A percentile compares a stretch with the other conserved stretches of the same genome.
phyloP scores from a whole-genome alignment of 2,113 vertebrate genomes.

The Pagrus major region DNA sequence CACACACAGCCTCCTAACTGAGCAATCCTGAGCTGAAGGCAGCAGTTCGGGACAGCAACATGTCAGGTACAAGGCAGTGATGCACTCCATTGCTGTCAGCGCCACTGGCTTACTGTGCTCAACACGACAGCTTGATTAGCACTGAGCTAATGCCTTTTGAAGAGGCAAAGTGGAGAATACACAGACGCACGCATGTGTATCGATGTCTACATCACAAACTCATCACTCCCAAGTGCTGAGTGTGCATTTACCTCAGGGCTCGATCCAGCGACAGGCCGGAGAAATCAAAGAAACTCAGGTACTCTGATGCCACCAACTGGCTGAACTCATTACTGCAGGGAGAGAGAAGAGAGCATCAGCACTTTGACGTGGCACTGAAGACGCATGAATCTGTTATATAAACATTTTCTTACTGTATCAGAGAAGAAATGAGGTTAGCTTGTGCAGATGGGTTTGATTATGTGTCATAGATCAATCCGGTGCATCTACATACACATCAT shows the following conservation, averaged over 20 bases:
- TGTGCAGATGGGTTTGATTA: neutral
- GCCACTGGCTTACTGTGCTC: slow-evolving; percentile 23
- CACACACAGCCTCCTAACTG: neutral
- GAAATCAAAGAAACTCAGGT: slow-evolving; percentile 88
- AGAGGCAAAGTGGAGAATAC: slow-evolving; percentile 4
- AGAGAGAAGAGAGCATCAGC: slow-evolving; percentile 30
- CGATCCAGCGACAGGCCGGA: slow-evolving; percentile 84
- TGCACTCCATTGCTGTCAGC: slow-evolving; percentile 38
- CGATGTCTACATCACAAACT: slow-evolving; percentile 20
- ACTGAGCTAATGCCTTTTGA: slow-evolving; percentile 41
- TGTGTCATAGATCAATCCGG: no score
- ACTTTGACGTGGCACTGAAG: slow-evolving; percentile 15
- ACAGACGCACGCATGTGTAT: neutral
- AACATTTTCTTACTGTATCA: slow-evolving; percentile 1
- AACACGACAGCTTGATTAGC: slow-evolving; percentile 57
- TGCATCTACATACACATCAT: neutral
- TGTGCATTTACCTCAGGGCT: slow-evolving; percentile 83
- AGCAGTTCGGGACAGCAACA: slow-evolving; percentile 47
- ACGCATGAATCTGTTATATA: slow-evolving; percentile 10
- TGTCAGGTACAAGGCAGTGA: slow-evolving; percentile 34
- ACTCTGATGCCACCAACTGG: slow-evolving; percentile 88
- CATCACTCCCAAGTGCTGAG: slow-evolving; percentile 51
- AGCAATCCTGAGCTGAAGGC: slow-evolving; percentile 9
- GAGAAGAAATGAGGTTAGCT: neutral
- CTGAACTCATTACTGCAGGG: slow-evolving; percentile 87